A percentile compares a stretch with the other conserved stretches of the same genome.
phyloP scores from a whole-genome alignment of 2,797 vertebrate genomes.

The Lithobates sylvaticus region DNA sequence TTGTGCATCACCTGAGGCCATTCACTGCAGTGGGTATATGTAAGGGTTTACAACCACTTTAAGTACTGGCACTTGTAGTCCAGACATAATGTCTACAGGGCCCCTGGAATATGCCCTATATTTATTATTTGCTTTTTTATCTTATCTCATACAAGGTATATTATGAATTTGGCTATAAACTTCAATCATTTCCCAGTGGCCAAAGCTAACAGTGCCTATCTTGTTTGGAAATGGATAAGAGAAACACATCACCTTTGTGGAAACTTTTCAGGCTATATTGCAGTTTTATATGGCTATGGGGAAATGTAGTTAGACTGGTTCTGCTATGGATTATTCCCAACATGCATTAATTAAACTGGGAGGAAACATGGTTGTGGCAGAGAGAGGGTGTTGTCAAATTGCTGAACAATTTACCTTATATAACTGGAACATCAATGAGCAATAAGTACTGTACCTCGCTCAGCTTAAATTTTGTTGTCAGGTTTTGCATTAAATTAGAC shows the following conservation, averaged over 20 bases:
- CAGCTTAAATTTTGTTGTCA: too few relatives aligned
- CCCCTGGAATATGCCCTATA: too few relatives aligned
- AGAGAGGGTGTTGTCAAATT: neutral
- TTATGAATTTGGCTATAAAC: too few relatives aligned
- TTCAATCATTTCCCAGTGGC: neutral
- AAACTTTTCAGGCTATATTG: neutral
- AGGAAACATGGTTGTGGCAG: neutral
- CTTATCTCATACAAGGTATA: too few relatives aligned
- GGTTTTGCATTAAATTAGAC: too few relatives aligned
- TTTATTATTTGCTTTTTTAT: too few relatives aligned
- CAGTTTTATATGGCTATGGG: neutral
- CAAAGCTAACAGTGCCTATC: neutral
- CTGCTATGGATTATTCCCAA: neutral
- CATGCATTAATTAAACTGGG: neutral
- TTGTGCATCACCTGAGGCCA: too few relatives aligned
- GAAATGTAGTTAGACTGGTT: conserved; percentile 12
- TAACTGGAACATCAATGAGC: neutral
- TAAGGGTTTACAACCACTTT: too few relatives aligned
- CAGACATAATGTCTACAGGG: too few relatives aligned
- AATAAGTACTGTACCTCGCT: neutral
- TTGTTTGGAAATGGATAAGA: neutral
- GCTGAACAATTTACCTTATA: neutral
- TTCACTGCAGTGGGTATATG: too few relatives aligned
- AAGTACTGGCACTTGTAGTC: too few relatives aligned
- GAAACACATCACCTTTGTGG: neutral